Evolutionary conservation across 2,113 vertebrate species (phyloP), one percentile per base, ranked within the genome.

Genomic region (Ptychochromis oligacanthus): DNA sequence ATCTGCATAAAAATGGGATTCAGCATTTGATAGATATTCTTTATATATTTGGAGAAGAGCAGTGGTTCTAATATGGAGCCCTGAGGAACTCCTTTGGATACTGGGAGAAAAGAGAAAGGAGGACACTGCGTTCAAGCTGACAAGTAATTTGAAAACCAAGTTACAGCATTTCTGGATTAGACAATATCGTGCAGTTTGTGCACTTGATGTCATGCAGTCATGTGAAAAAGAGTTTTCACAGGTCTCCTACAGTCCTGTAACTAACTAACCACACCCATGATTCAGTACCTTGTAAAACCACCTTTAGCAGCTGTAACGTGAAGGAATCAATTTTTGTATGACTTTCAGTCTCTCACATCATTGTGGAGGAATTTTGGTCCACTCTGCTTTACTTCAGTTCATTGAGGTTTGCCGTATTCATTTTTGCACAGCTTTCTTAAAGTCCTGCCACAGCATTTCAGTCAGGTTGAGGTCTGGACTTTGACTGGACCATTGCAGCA

Each of bases 21-120:
- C 1, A 26, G 22, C 6, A 14, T 31, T 20, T 49, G 4, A 28
- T 43, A 49, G 43, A 49, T 70, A 7, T 49, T 49, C 26, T 24
- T 67, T 49, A 7, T 0, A 28, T 49, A 13, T 5, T 2, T 22
- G 34, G 3, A 60, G 28, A 64, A 62, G 5, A 38, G 31, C 34
- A n/a, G 61, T 0, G 40, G 22, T 26, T 40, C 40, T 13, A 14
- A 26, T 14, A 14, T 26, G n/a, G 55, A 13, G 20, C 11, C 55
- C n/a, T 56, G 55, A 56, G 55, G 55, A 56, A 11, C 55, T 56
- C 55, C 55, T 57, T 26, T 57, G 22, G 11, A 12, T 57, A 22
- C n/a, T 22, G 55, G 22, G 10, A 56, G 55, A 56, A 13, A 24
- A 57, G 2, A 57, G 12, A 6, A 24, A 55, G n/a, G n/a, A n/a